Conservation (phyloP, 2,888 invertebrate genomes). For the Augochlorella aurata region DNA sequence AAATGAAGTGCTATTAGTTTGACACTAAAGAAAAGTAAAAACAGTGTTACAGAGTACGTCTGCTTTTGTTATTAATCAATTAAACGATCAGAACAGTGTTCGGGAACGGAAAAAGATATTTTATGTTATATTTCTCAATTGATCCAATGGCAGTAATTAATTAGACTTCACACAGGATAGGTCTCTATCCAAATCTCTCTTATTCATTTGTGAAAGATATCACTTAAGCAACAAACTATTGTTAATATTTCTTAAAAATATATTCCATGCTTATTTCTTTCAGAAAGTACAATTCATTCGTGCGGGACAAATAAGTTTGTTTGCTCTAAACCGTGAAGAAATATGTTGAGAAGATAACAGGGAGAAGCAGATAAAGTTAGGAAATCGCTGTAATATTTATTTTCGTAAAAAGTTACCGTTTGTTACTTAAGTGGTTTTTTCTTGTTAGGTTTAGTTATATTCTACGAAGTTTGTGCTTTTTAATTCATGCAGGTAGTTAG, state of each 20-base stretch:
- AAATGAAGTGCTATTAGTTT: slow-evolving; percentile 69
- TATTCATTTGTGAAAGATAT: neutral
- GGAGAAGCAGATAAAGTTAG: neutral
- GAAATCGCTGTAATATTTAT: neutral
- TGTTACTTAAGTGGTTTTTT: neutral
- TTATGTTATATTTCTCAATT: slow-evolving; percentile 14
- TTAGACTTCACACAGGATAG: neutral
- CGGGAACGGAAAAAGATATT: neutral
- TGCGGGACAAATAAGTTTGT: neutral
- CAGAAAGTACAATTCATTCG: neutral
- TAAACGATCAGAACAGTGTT: slow-evolving; percentile 19
- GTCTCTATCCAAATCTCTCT: neutral
- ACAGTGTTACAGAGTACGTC: neutral
- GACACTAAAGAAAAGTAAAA: slow-evolving; percentile 61
- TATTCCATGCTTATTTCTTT: neutral
- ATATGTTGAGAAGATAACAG: neutral
- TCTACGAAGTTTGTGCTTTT: neutral
- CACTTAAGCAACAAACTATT: neutral
- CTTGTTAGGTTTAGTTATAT: neutral
- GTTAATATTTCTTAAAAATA: neutral
- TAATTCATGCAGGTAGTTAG: slow-evolving; percentile 1
- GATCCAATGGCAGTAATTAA: neutral
- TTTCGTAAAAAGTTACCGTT: neutral
- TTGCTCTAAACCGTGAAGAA: neutral
- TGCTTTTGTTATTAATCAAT: neutral